phyloP scores from a whole-genome alignment of 2,113 vertebrate species.

The Xiphorhynchus elegans region DNA sequence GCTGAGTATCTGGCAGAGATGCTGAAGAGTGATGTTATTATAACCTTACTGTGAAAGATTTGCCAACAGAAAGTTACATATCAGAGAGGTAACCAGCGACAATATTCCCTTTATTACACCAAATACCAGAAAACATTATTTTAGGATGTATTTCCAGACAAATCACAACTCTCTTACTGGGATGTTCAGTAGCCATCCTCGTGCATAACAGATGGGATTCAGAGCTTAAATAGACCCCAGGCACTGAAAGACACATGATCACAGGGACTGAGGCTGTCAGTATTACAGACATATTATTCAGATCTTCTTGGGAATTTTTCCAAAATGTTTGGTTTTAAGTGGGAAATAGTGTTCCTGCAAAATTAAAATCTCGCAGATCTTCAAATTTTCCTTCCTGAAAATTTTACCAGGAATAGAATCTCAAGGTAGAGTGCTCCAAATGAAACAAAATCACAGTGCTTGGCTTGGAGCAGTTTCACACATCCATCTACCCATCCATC shows the following conservation, averaged over 20 bases:
- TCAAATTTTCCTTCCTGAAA: background rate
- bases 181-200: background rate
- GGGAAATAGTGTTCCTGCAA: background rate
- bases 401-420: background rate
- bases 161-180: background rate
- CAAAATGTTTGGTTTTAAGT: background rate
- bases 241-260: background rate
- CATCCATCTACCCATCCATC: background rate
- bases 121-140: background rate
- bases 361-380: background rate
- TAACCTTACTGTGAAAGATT: slow-evolving; percentile 45
- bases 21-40: slow-evolving; percentile 46
- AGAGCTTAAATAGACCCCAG: background rate
- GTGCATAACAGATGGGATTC: background rate
- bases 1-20: slow-evolving; percentile 46
- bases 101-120: background rate
- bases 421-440: background rate
- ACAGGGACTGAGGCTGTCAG: background rate
- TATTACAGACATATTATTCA: background rate
- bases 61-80: slow-evolving; percentile 39
- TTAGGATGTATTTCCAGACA: background rate
- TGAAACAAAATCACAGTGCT: background rate
- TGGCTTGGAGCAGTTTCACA: background rate
- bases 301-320: background rate
- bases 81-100: background rate